A percentile compares a stretch with the other conserved stretches of the same genome.
Evolutionary conservation across 2,113 vertebrate genomes (phyloP).

Genomic region (Brienomyrus brachyistius): DNA sequence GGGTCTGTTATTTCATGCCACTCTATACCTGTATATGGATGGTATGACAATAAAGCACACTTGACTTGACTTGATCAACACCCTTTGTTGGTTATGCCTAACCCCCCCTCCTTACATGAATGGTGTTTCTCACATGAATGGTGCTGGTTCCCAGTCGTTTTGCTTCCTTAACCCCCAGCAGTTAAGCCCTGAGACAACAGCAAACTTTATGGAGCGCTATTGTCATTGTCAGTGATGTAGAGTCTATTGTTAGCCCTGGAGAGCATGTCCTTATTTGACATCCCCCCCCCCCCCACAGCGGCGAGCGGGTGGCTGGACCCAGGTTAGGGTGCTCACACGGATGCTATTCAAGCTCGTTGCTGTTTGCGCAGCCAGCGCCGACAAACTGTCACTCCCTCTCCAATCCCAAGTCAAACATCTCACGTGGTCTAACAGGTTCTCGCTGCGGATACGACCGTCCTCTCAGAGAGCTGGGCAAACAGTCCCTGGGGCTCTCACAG

Average conservation of each 20-base stretch:
- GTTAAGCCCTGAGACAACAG: background rate
- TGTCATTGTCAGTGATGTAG: background rate
- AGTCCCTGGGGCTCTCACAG: background rate
- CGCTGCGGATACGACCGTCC: background rate
- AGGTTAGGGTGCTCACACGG: background rate
- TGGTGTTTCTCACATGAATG: background rate
- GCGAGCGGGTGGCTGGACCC: background rate
- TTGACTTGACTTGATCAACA: background rate
- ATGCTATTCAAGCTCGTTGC: constrained; percentile 36
- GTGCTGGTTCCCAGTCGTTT: background rate
- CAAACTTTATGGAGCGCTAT: background rate
- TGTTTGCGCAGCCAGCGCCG: constrained; percentile 63
- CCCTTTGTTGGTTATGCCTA: background rate
- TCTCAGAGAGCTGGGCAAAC: constrained; percentile 2
- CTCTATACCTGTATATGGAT: background rate
- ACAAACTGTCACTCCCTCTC: constrained; percentile 20
- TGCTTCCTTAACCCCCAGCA: background rate
- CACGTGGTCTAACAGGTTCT: constrained; percentile 35
- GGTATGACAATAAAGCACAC: background rate
- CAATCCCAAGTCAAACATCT: constrained; percentile 45
- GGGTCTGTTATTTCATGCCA: background rate
- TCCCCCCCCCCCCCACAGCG: background rate
- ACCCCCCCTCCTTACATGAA: background rate
- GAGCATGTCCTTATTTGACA: constrained; percentile 34
- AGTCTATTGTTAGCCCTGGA: constrained; percentile 34